These are phyloP conservation scores for Smittia sp. DNA, from an alignment of 2,888 invertebrate genomes.

Conservation along the genomic window DNA sequence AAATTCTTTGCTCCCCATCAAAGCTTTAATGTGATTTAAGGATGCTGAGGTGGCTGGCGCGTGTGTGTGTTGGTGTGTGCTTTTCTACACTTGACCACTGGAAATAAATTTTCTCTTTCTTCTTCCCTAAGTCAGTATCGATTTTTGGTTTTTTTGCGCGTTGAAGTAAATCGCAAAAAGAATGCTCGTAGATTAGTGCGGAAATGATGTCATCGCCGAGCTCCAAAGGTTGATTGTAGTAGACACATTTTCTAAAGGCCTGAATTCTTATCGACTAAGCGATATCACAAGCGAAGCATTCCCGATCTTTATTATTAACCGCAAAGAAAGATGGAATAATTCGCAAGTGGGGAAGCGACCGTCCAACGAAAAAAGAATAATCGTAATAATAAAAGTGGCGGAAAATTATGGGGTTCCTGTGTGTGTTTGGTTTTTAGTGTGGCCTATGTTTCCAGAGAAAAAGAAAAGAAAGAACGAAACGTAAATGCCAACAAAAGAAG, in stretches of 20 bases:
- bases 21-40: neutral
- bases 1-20: neutral
- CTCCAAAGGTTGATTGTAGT: neutral
- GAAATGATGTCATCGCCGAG: neutral
- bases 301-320: too few relatives aligned
- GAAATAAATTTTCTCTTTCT: neutral
- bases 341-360: too few relatives aligned
- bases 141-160: conserved; percentile 4
- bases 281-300: too few relatives aligned
- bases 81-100: neutral
- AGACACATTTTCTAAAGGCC: neutral
- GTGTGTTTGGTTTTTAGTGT: neutral
- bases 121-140: neutral
- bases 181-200: neutral
- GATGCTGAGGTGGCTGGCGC: neutral
- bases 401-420: conserved; percentile 7
- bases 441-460: neutral
- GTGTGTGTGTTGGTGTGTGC: neutral
- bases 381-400: neutral
- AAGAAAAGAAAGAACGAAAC: neutral
- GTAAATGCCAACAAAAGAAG: neutral
- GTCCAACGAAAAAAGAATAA: neutral
- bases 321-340: too few relatives aligned
- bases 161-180: neutral
- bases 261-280: neutral